Evolutionary conservation across 2,113 vertebrate species (phyloP).

Genomic region (Nerophis lumbriciformis): DNA sequence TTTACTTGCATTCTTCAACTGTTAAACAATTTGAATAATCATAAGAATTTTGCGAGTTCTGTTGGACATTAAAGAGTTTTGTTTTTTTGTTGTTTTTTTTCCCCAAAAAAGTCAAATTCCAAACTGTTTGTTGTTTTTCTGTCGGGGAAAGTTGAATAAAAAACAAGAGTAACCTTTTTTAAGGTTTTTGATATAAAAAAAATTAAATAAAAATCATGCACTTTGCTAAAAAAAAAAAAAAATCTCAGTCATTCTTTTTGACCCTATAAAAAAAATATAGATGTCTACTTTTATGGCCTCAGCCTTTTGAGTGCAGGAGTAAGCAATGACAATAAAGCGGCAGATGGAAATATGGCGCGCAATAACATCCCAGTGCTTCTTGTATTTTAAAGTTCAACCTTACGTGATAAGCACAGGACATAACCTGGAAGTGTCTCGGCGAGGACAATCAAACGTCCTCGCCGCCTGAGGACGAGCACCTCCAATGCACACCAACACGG

Average conservation of each 20-base stretch:
- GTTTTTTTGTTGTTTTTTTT: too few species aligned
- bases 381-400: conserved; percentile 35
- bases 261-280: conserved; percentile 4
- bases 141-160: too few species aligned
- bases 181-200: background rate
- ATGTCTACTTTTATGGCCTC: conserved; percentile 16
- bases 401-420: conserved; percentile 43
- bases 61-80: too few species aligned
- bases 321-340: conserved; percentile 42
- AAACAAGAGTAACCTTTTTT: background rate
- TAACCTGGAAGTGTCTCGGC: conserved; percentile 37
- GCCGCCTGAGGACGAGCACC: conserved; percentile 48
- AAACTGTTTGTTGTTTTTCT: too few species aligned
- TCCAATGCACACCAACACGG: conserved; percentile 61
- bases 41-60: too few species aligned
- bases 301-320: conserved; percentile 11
- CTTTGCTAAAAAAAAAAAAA: conserved; percentile 28
- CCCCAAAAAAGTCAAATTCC: too few species aligned
- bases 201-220: background rate
- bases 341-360: background rate
- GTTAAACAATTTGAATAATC: too few species aligned
- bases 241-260: background rate
- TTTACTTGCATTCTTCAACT: too few species aligned
- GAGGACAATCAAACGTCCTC: conserved; percentile 54
- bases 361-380: conserved; percentile 10